A percentile compares a stretch with the other conserved stretches of the same genome.
These are phyloP conservation scores for Elysia crispata DNA, from an alignment of 2,888 invertebrate species.

Conservation along the genomic window DNA sequence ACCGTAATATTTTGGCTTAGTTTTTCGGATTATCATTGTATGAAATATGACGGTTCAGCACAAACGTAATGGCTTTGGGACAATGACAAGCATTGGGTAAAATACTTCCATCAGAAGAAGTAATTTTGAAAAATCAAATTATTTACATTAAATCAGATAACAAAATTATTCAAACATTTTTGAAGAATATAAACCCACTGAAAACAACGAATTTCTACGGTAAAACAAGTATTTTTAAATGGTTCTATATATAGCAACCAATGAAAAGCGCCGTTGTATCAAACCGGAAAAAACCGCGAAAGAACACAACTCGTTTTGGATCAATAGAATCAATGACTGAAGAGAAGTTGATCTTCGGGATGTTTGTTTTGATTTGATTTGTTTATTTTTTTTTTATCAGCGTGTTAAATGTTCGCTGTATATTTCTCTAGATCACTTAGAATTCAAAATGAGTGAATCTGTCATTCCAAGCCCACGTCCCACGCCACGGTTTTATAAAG, in stretches of 20 bases:
- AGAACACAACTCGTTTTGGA: not conserved
- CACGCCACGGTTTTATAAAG: constrained; percentile 70
- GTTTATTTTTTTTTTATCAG: not conserved
- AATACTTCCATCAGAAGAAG: too few relatives aligned
- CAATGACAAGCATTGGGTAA: too few relatives aligned
- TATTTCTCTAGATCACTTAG: too few relatives aligned
- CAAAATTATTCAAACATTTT: too few relatives aligned
- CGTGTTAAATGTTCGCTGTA: not conserved
- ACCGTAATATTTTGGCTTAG: too few relatives aligned
- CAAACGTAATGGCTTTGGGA: too few relatives aligned
- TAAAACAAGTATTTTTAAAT: constrained; percentile 27
- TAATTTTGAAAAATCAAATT: too few relatives aligned
- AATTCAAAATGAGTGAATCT: constrained; percentile 31
- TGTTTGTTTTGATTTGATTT: not conserved
- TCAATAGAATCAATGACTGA: too few relatives aligned
- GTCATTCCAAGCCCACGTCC: constrained; percentile 69
- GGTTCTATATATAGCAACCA: constrained; percentile 42
- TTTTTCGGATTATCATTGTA: too few relatives aligned
- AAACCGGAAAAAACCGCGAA: constrained; percentile 49
- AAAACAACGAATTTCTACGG: too few relatives aligned
- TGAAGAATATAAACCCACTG: not conserved
- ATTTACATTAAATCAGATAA: too few relatives aligned
- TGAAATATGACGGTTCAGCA: too few relatives aligned
- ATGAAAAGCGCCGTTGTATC: constrained; percentile 23
- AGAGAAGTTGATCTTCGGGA: not conserved